Percentiles rank a stretch among this genome's conserved stretches.
These are phyloP conservation scores for Tenebrosternarchus preto DNA, from an alignment of 2,113 vertebrate species.

Conservation along the genomic window DNA sequence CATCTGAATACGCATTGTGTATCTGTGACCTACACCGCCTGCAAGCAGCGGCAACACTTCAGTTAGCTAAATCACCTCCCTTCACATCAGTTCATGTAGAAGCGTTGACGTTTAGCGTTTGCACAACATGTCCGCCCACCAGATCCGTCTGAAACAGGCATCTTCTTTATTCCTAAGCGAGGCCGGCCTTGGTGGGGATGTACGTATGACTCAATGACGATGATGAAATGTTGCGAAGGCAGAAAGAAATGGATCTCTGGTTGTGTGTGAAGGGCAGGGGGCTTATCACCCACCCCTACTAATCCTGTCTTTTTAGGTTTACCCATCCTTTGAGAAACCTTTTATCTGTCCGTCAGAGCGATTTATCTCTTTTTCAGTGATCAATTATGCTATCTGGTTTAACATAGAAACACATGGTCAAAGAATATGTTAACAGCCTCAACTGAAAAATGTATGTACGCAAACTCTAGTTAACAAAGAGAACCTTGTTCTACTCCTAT, in stretches of 20 bases:
- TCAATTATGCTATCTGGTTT: not conserved
- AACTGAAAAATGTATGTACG: too few species aligned
- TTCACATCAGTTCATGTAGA: slow-evolving; percentile 8
- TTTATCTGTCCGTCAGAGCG: not conserved
- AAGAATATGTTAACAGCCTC: too few species aligned
- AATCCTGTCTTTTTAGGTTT: not conserved
- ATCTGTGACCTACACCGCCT: not conserved
- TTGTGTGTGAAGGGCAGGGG: not conserved
- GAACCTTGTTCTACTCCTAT: too few species aligned
- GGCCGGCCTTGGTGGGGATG: not conserved
- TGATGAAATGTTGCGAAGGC: not conserved
- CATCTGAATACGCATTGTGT: not conserved
- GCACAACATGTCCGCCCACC: slow-evolving; percentile 9
- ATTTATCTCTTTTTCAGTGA: not conserved
- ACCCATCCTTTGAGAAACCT: not conserved
- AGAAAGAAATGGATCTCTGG: not conserved
- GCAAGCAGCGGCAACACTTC: not conserved
- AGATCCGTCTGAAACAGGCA: not conserved
- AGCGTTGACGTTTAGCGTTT: slow-evolving; percentile 14
- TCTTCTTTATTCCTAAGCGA: slow-evolving; percentile 10
- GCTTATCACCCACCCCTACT: not conserved
- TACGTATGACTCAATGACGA: slow-evolving; percentile 14
- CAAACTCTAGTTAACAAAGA: too few species aligned
- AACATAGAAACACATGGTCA: not conserved
- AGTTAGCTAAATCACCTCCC: not conserved